Evolutionary conservation across 2,888 invertebrate genomes (phyloP), one percentile per base, ranked within the genome.

Genomic region (Synergus itoensis): DNA sequence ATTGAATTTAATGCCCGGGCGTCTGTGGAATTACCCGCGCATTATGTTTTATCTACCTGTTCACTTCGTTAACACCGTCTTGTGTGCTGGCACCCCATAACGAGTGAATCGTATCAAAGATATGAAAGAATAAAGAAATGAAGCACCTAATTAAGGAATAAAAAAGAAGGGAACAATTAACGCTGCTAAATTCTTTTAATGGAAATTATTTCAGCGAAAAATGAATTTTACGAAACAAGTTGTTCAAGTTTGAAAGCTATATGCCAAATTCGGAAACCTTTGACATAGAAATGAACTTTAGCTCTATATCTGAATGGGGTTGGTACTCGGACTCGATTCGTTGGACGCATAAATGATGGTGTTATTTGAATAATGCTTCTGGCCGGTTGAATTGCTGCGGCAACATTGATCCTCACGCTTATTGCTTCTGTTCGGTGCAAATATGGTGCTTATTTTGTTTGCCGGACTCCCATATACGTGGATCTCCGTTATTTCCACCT

Each of bases 341-440:
- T 60, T 60, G 45, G 69, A 36, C 77, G 69, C 57, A 81, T 82
- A 81, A 84, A 83, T 81, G 82, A 81, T 79, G 64, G 76, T 77
- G 77, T 80, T 84, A 84, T 83, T 84, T 80, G 83, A 83, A 82
- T 80, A 81, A 82, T 79, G 79, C 79, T 80, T 76, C 78, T 75
- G 78, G 69, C 78, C 60, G 16, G 69, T 65, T 77, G 76, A 80
- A 80, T 78, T 76, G 80, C 81, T 64, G 69, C 77, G 41, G 69
- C 69, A 57, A 76, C 81, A 84, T 83, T 79, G 82, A 81, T 83
- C 79, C 78, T 77, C 67, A 64, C 76, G 73, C 78, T 69, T 79
- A 79, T 81, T 77, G 65, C 76, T 60, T 18, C 53, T 73, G 73
- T 73, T 73, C 73, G 53, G 73, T 36, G 53, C 73, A 73, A 73